These are phyloP conservation scores for Pseudonaja textilis DNA, from an alignment of 2,113 vertebrate species.

Conservation along the genomic window DNA sequence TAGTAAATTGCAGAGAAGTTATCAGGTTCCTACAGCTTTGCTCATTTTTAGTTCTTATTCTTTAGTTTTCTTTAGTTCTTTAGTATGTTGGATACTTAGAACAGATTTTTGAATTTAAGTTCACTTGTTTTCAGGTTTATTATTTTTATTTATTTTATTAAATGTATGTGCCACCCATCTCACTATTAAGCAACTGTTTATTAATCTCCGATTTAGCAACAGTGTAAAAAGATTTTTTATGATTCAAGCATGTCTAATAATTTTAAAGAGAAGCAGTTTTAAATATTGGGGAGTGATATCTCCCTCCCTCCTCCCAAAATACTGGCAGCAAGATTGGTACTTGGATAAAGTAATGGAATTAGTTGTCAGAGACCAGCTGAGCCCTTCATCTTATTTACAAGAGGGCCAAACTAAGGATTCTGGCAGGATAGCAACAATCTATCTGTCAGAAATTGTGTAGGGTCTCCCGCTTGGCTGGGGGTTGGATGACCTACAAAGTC, in stretches of 20 bases:
- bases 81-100: conserved; percentile 36
- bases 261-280: background rate
- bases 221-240: background rate
- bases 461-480: too few species aligned
- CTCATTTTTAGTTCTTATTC: too few species aligned
- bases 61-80: too few species aligned
- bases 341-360: background rate
- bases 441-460: too few species aligned
- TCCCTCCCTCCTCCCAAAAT: background rate
- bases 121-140: background rate
- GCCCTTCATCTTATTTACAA: background rate
- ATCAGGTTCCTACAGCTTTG: too few species aligned
- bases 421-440: background rate
- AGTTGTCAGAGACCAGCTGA: background rate
- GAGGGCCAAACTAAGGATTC: background rate
- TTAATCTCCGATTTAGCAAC: conserved; percentile 26
- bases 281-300: background rate
- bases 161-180: too few species aligned
- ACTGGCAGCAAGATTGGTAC: background rate
- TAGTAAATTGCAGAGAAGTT: too few species aligned
- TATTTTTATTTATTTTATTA: too few species aligned
- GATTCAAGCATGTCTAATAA: background rate
- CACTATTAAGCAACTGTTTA: conserved; percentile 6
- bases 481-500: too few species aligned
- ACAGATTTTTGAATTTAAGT: conserved; percentile 37